These are phyloP conservation scores for Sylvicola fuscatus DNA, from an alignment of 2,888 invertebrate species.

Conservation along the genomic window DNA sequence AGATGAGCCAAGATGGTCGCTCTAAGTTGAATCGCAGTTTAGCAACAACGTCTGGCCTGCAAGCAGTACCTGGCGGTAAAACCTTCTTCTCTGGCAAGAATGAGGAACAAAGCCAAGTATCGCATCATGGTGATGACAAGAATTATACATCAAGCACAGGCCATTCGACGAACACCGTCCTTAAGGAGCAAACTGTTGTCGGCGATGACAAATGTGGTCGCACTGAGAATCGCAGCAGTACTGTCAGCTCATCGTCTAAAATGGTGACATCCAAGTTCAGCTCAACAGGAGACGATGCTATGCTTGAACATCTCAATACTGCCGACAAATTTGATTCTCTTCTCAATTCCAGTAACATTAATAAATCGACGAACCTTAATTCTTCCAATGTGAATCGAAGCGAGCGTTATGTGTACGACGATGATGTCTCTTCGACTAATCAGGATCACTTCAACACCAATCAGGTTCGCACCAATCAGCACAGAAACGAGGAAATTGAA, in stretches of 20 bases:
- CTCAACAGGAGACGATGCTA: slow-evolving; percentile 13
- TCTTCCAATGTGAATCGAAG: neutral
- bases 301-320: slow-evolving; percentile 8
- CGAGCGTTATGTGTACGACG: neutral
- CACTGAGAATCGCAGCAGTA: slow-evolving; percentile 21
- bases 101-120: slow-evolving; percentile 33
- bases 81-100: slow-evolving; percentile 42
- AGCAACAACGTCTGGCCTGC: slow-evolving; percentile 42
- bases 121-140: slow-evolving; percentile 30
- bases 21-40: slow-evolving; percentile 35
- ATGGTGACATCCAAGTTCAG: slow-evolving; percentile 14
- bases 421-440: no score
- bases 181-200: slow-evolving; percentile 29
- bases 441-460: no score
- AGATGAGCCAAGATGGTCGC: slow-evolving; percentile 40
- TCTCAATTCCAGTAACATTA: neutral
- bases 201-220: slow-evolving; percentile 29
- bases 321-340: neutral
- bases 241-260: slow-evolving; percentile 19
- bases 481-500: neutral
- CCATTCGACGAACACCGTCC: slow-evolving; percentile 26
- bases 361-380: neutral
- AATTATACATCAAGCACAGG: slow-evolving; percentile 29
- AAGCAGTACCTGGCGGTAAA: slow-evolving; percentile 41
- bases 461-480: neutral